Base-by-base conservation (phyloP, 2,888 invertebrate genomes). In the Nomada fabriciana region DNA sequence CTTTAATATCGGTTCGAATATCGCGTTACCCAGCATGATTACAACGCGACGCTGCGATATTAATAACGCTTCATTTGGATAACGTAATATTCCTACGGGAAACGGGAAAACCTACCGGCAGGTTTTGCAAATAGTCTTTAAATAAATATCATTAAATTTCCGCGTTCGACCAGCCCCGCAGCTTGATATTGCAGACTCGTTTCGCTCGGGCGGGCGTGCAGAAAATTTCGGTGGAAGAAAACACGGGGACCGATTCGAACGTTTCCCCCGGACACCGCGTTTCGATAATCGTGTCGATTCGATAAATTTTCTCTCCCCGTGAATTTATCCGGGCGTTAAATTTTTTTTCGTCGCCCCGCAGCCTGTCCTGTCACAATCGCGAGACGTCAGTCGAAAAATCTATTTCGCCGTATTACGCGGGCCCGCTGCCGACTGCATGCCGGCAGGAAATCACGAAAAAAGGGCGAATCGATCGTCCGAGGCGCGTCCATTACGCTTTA, bases 401-500 rank as follows among this genome's bases (percentile, higher is more conserved):
- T 78, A 85, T 85, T 86, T 83, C 73, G 74, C 76, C 64, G 72
- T 84, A 86, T 86, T 84, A 84, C 82, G 50, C 57, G 60, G 65
- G 65, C 23, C 68, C 82, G 83, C 55, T 72, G 75, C 71, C 74
- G 77, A 61, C 76, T 76, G 63, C 47, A 67, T 20, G 73, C 70
- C 79, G 81, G 71, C 64, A 53, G 84, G 83, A 82, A 87, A 87
- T 86, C 86, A 82, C 80, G 86, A 82, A 82, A 88, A 87, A 86
- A 78, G 79, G 80, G 70, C 76, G 84, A 88, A 88, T 88, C 88
- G 88, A 88, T 88, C 83, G 80, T 83, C 85, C 80, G 81, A 82
- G 86, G 84, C 80, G 77, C 80, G 85, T 86, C 85, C 88, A 85
- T 88, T 86, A 88, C 88, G 85, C 85, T 82, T 86, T 89, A 84